These are phyloP conservation scores for Drosophila birchii DNA, from an alignment of 2,888 invertebrate species.

Conservation along the genomic window DNA sequence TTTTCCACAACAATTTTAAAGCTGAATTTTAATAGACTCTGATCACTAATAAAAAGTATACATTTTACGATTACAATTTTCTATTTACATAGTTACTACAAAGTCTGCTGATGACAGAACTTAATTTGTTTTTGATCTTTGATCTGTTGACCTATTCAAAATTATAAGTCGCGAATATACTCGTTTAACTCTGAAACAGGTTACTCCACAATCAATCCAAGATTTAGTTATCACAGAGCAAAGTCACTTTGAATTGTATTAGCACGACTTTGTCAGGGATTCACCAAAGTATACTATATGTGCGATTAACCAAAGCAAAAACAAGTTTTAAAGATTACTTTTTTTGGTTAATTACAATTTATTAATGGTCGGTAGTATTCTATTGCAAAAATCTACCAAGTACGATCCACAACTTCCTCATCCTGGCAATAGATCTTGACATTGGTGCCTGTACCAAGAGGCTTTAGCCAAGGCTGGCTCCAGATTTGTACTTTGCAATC, in stretches of 20 bases:
- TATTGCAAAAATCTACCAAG: slow-evolving; percentile 14
- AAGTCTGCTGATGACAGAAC: not conserved
- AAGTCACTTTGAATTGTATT: slow-evolving; percentile 1
- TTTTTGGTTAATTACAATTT: slow-evolving; percentile 1
- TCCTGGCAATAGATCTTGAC: slow-evolving; percentile 62
- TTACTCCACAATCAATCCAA: slow-evolving; percentile 9
- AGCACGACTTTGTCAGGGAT: not conserved
- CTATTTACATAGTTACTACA: not conserved
- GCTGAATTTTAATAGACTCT: not conserved
- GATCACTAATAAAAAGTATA: not conserved
- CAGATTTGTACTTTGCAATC: slow-evolving; percentile 64
- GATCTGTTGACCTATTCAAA: slow-evolving; percentile 11
- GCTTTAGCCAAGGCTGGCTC: slow-evolving; percentile 61
- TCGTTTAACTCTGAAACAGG: slow-evolving; percentile 10
- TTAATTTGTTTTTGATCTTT: not conserved
- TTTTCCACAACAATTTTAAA: not conserved
- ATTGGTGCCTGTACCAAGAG: slow-evolving; percentile 48
- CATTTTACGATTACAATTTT: not conserved
- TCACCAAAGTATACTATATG: not conserved
- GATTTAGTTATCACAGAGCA: slow-evolving; percentile 8
- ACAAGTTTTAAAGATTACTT: not conserved
- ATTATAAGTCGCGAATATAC: not conserved
- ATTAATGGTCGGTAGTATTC: not conserved
- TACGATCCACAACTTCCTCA: slow-evolving; percentile 47
- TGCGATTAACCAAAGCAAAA: not conserved